Conservation (phyloP, 1,140 invertebrate species). For the Ooceraea biroi region DNA sequence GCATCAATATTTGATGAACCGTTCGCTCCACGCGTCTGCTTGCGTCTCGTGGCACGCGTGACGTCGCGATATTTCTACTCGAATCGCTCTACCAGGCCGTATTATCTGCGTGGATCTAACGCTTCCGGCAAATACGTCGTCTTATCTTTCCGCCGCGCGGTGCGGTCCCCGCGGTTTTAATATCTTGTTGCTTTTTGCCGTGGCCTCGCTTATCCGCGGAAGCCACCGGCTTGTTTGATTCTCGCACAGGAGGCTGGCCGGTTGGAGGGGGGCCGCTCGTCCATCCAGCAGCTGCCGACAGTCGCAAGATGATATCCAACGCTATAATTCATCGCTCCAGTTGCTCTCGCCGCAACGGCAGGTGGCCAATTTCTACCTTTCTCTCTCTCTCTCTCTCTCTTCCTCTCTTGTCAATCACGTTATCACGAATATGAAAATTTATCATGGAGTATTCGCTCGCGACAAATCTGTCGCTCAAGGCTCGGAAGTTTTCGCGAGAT, state of each 20-base stretch:
- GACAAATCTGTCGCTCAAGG: not conserved
- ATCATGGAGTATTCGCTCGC: not conserved
- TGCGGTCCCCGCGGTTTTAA: slow-evolving; percentile 35
- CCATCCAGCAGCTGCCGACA: slow-evolving; percentile 65
- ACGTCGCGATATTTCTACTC: slow-evolving; percentile 57
- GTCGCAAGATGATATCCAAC: slow-evolving; percentile 59
- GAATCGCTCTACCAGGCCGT: slow-evolving; percentile 42
- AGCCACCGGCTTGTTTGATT: slow-evolving; percentile 34
- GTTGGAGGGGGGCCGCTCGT: slow-evolving; percentile 12
- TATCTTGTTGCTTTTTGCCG: slow-evolving; percentile 44
- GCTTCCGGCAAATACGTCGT: slow-evolving; percentile 64
- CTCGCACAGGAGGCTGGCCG: not conserved
- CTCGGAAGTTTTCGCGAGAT: slow-evolving; percentile 28
- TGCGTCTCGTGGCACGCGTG: not conserved
- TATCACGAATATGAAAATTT: slow-evolving; percentile 37
- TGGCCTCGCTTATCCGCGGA: slow-evolving; percentile 10
- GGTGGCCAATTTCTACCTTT: slow-evolving; percentile 64
- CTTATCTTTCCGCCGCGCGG: slow-evolving; percentile 46
- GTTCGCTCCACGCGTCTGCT: not conserved
- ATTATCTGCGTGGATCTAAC: slow-evolving; percentile 58
- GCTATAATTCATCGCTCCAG: slow-evolving; percentile 72
- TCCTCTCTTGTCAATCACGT: slow-evolving; percentile 40
- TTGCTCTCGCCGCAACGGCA: slow-evolving; percentile 64
- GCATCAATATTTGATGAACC: slow-evolving; percentile 38
- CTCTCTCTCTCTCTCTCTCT: not conserved